Conservation (phyloP, 2,797 vertebrate species). For the Sorex maritimensis region DNA sequence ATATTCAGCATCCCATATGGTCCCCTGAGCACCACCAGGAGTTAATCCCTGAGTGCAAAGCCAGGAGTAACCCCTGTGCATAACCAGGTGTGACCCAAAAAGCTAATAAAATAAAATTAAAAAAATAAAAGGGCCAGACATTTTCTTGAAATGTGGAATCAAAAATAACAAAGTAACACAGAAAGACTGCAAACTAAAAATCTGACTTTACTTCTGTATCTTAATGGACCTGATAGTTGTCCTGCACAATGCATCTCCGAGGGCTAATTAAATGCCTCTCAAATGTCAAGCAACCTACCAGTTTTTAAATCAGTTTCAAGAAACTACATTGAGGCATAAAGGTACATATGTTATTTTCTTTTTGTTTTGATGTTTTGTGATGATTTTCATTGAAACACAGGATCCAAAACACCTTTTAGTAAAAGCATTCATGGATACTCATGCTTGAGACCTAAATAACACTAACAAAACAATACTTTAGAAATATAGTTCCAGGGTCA, state of each 20-base stretch:
- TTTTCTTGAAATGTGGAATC: neutral
- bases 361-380: neutral
- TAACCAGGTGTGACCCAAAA: no score
- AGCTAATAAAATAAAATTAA: no score
- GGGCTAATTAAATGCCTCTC: no score
- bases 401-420: conserved; percentile 16
- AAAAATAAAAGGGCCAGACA: no score
- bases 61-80: no score
- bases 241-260: neutral
- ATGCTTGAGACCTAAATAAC: neutral
- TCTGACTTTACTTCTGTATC: neutral
- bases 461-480: neutral
- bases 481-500: neutral
- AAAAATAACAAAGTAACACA: conserved; percentile 1
- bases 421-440: neutral
- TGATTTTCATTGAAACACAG: neutral
- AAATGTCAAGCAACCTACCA: no score
- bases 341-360: no score
- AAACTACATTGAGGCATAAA: no score
- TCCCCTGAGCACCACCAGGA: no score
- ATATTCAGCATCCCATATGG: no score
- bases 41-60: no score
- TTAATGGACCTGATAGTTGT: neutral
- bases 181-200: conserved; percentile 13
- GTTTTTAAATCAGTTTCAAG: no score